A percentile compares a stretch with the other conserved stretches of the same genome.
These are phyloP conservation scores for Lamellibrachia luymesi DNA, from an alignment of 1,140 invertebrate species.

Conservation along the genomic window DNA sequence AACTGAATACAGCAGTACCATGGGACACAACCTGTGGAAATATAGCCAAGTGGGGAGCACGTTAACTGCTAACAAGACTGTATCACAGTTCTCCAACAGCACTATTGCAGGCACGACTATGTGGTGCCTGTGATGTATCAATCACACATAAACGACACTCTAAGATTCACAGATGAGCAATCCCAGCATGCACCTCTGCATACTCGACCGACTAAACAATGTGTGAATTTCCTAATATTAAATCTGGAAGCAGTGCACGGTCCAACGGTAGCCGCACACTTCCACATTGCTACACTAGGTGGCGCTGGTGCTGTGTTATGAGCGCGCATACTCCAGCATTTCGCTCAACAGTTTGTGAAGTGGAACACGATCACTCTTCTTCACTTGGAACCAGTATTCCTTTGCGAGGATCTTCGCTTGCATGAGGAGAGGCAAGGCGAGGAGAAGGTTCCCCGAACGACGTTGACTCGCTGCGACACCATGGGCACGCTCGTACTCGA, in stretches of 20 bases:
- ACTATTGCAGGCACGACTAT: background rate
- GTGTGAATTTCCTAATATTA: conserved; percentile 5
- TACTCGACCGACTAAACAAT: background rate
- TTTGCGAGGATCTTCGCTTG: conserved; percentile 85
- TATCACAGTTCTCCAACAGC: background rate
- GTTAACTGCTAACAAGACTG: background rate
- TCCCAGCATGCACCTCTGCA: background rate
- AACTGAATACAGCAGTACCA: background rate
- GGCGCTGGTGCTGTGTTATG: conserved; percentile 12
- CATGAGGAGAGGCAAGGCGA: conserved; percentile 79
- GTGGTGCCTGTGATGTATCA: background rate
- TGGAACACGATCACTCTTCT: conserved; percentile 82
- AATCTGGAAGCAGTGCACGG: background rate
- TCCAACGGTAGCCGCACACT: background rate
- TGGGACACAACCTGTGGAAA: background rate
- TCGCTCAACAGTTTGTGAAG: conserved; percentile 98
- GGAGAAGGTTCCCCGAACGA: conserved; percentile 81
- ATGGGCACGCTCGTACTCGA: conserved; percentile 77
- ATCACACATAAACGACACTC: background rate
- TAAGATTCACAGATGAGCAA: background rate
- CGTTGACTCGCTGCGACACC: conserved; percentile 63
- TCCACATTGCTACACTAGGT: background rate
- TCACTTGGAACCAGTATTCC: conserved; percentile 85
- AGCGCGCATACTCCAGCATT: conserved; percentile 79
- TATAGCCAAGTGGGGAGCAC: background rate